A percentile compares a stretch with the other conserved stretches of the same genome.
phyloP scores from a whole-genome alignment of 2,113 vertebrate species.

The Dipodomys stephensi region DNA sequence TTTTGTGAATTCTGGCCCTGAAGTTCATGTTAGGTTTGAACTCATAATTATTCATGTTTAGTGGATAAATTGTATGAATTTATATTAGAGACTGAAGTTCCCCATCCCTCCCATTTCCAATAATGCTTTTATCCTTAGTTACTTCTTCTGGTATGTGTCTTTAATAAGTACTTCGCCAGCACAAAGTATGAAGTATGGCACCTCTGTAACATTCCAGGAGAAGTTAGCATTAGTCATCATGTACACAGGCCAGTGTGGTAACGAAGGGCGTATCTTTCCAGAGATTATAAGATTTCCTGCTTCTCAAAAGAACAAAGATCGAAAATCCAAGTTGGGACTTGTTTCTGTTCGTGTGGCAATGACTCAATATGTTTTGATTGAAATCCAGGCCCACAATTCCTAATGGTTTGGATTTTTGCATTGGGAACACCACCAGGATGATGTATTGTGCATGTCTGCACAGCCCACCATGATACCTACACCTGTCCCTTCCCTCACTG shows the following conservation, averaged over 20 bases:
- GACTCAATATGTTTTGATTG: slow-evolving; percentile 39
- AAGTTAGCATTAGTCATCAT: slow-evolving; percentile 43
- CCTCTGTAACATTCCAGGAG: slow-evolving; percentile 31
- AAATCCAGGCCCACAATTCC: slow-evolving; percentile 5
- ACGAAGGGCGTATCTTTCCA: slow-evolving; percentile 68
- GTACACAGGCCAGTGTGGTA: not conserved
- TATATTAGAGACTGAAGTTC: slow-evolving; percentile 55
- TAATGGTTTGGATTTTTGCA: not conserved
- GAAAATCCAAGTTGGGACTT: slow-evolving; percentile 71
- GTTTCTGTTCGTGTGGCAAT: slow-evolving; percentile 21
- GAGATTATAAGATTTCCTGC: slow-evolving; percentile 70
- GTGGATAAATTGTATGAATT: not conserved
- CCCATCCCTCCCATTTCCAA: not conserved
- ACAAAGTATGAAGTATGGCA: not conserved
- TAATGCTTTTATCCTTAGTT: slow-evolving; percentile 52
- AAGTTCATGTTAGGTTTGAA: slow-evolving; percentile 33
- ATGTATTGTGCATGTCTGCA: not conserved
- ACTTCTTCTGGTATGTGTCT: slow-evolving; percentile 28
- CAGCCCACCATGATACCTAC: not conserved
- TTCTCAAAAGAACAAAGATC: slow-evolving; percentile 41
- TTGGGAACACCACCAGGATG: not conserved
- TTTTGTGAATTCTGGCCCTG: slow-evolving; percentile 5
- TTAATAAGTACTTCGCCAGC: not conserved
- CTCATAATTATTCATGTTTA: not conserved
- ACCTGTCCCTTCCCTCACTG: not conserved